Conservation (phyloP, 1,140 invertebrate genomes). For the Drosophila pseudoananassae region DNA sequence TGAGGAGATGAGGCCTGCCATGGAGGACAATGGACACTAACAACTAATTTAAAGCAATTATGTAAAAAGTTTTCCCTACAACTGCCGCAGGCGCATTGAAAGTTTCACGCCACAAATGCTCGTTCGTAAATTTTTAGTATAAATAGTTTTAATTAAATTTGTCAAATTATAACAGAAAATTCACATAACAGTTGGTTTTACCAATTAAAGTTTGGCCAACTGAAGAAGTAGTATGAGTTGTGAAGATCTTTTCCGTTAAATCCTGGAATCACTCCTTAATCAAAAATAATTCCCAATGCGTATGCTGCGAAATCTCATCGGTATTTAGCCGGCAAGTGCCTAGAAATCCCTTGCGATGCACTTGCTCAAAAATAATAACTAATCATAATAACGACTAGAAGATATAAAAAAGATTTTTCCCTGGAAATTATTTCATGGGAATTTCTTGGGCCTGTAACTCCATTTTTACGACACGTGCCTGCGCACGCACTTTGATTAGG, state of each 20-base stretch:
- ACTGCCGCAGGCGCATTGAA: constrained; percentile 47
- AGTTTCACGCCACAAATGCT: constrained; percentile 65
- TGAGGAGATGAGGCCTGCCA: no score
- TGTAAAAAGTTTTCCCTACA: constrained; percentile 69
- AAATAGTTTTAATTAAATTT: constrained; percentile 82
- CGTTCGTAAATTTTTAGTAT: constrained; percentile 56
- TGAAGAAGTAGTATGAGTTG: not conserved
- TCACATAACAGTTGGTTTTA: constrained; percentile 41
- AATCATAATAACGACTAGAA: constrained; percentile 69
- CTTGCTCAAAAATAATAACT: constrained; percentile 74
- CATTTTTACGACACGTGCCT: constrained; percentile 65
- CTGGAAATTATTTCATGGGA: constrained; percentile 68
- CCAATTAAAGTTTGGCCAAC: constrained; percentile 41
- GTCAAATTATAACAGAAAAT: constrained; percentile 68
- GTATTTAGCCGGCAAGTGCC: constrained; percentile 48
- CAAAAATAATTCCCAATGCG: constrained; percentile 45
- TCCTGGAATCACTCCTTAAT: not conserved
- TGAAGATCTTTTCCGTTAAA: not conserved
- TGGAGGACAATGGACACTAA: constrained; percentile 51
- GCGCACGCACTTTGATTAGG: constrained; percentile 73
- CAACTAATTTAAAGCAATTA: constrained; percentile 83
- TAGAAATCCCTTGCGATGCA: constrained; percentile 35
- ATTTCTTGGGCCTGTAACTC: constrained; percentile 32
- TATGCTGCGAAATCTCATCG: constrained; percentile 60
- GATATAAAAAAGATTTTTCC: constrained; percentile 48